Percentiles rank a stretch among this genome's conserved stretches.
These are phyloP conservation scores for Anastatus disparis DNA, from an alignment of 1,140 invertebrate species.

Conservation along the genomic window DNA sequence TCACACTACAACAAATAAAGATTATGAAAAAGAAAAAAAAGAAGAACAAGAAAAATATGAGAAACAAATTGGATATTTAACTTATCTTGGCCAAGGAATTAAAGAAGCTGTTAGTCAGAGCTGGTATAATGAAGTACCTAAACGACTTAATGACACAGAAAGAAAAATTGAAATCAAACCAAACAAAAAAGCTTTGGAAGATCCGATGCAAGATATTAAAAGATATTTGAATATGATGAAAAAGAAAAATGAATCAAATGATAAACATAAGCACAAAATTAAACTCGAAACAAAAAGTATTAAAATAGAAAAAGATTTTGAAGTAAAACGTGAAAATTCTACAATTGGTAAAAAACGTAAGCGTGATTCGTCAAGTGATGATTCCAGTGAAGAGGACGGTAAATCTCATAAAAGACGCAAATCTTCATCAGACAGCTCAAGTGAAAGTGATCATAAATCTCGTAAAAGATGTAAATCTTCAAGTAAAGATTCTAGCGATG, in stretches of 20 bases:
- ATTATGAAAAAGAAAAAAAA: slow-evolving; percentile 91
- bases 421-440: not conserved
- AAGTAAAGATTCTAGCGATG: slow-evolving; percentile 8
- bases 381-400: too few species aligned
- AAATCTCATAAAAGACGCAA: slow-evolving; percentile 1
- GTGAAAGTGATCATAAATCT: not conserved
- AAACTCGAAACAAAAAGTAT: not conserved
- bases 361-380: too few species aligned
- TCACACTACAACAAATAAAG: slow-evolving; percentile 78
- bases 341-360: too few species aligned
- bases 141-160: slow-evolving; percentile 59
- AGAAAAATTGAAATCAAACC: slow-evolving; percentile 70
- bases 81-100: slow-evolving; percentile 94
- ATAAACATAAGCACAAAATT: not conserved
- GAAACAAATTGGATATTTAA: slow-evolving; percentile 95
- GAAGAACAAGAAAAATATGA: slow-evolving; percentile 96
- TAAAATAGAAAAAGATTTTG: not conserved
- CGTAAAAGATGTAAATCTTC: slow-evolving; percentile 9
- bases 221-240: slow-evolving; percentile 65
- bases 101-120: slow-evolving; percentile 85
- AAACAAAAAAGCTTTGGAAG: slow-evolving; percentile 73
- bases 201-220: slow-evolving; percentile 81
- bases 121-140: slow-evolving; percentile 83
- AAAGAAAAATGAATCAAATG: slow-evolving; percentile 37
- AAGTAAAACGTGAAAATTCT: not conserved